Evolutionary conservation across 2,113 vertebrate species (phyloP).

Genomic region (Narcine bancroftii): DNA sequence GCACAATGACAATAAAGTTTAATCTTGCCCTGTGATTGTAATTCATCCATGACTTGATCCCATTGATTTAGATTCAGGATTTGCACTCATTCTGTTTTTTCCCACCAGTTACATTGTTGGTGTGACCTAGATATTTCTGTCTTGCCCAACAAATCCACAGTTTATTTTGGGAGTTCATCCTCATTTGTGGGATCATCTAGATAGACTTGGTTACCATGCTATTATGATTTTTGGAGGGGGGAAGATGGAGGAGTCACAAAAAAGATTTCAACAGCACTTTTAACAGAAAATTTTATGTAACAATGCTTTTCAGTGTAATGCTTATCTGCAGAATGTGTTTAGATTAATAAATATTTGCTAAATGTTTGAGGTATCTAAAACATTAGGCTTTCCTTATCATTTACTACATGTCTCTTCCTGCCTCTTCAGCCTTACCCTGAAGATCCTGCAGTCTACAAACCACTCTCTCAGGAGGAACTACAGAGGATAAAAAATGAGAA

Average conservation of each 20-base stretch:
- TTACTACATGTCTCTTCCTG: not conserved
- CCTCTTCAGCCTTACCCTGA: slow-evolving; percentile 85
- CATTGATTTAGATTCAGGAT: not conserved
- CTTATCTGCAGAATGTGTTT: not conserved
- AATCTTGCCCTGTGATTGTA: not conserved
- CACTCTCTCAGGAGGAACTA: slow-evolving; percentile 95
- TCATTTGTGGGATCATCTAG: not conserved
- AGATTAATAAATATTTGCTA: not conserved
- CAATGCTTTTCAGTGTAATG: not conserved
- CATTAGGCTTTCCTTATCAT: too few species aligned
- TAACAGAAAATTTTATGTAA: too few species aligned
- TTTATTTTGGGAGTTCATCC: not conserved
- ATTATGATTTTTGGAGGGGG: too few species aligned
- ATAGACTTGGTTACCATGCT: too few species aligned
- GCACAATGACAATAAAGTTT: too few species aligned
- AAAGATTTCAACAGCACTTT: too few species aligned
- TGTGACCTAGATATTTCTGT: not conserved
- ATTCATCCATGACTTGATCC: not conserved
- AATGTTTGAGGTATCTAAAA: too few species aligned
- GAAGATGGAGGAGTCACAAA: too few species aligned
- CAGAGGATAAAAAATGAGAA: slow-evolving; percentile 99
- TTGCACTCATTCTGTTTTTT: not conserved
- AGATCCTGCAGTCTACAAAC: slow-evolving; percentile 98
- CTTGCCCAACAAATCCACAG: not conserved
- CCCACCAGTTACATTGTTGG: not conserved